A percentile compares a stretch with the other conserved stretches of the same genome.
Evolutionary conservation across 1,140 invertebrate genomes (phyloP).

Genomic region (Proctacanthus coquilletti): DNA sequence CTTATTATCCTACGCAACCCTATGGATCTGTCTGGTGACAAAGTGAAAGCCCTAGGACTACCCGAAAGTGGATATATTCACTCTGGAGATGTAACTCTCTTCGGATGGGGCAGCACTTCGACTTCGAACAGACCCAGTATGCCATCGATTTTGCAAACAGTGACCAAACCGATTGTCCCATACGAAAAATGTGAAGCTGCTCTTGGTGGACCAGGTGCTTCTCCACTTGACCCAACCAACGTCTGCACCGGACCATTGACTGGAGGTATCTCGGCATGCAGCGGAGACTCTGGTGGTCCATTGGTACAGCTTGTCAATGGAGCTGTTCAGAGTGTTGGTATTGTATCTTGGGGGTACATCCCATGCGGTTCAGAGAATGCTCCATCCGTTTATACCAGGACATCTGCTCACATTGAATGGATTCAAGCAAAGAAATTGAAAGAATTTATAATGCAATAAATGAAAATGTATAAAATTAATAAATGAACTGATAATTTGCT

Average conservation of each 20-base stretch:
- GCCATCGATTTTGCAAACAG: conserved; percentile 26
- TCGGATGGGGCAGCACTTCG: conserved; percentile 31
- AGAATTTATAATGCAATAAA: conserved; percentile 1
- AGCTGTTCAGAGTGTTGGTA: conserved; percentile 35
- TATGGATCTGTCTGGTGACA: conserved; percentile 16
- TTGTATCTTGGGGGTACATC: conserved; percentile 59
- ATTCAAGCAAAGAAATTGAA: no score
- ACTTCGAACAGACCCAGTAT: conserved; percentile 15
- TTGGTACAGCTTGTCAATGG: conserved; percentile 30
- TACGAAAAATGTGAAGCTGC: conserved; percentile 11
- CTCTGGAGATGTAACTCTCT: conserved; percentile 15
- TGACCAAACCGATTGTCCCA: conserved; percentile 14
- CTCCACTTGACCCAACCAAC: conserved; percentile 26
- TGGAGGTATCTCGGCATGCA: conserved; percentile 39
- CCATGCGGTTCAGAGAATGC: conserved; percentile 47
- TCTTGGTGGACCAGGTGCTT: conserved; percentile 13
- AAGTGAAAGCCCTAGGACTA: conserved; percentile 15
- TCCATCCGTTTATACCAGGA: conserved; percentile 55
- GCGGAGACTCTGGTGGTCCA: conserved; percentile 52
- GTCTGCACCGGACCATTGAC: conserved; percentile 42
- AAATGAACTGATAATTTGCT: no score
- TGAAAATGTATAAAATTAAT: no score
- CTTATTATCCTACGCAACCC: conserved; percentile 16
- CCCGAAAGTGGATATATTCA: conserved; percentile 16
- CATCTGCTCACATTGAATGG: conserved; percentile 43